Base-by-base conservation (phyloP, 92 coral and sea anemone species). In the Palythoa grandis region DNA sequence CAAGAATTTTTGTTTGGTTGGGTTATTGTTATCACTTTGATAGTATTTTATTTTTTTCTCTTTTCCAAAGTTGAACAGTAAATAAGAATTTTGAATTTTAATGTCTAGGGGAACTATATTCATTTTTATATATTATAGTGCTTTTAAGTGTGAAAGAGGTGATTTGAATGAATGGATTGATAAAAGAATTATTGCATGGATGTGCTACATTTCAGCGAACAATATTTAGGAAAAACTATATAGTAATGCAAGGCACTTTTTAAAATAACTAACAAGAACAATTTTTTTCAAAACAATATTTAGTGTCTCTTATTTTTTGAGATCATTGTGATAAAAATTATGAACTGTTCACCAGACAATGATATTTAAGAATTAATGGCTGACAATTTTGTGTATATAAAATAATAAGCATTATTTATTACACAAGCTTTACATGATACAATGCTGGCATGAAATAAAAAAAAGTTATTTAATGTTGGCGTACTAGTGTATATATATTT, bases 371-470 rank as follows among this genome's bases (percentile, higher is more conserved):
- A 29, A 25, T 22, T 63, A 19, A 63, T 15, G 10, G 37, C 43
- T 69, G 22, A 8, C 7, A 69, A 69, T 22, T 37, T 69, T 14
- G 17, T 69, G 74, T 69, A 29, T 15, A 29, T 29, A 67, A 67
- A 67, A 69, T 25, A 69, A 7, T 15, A 69, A 69, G 25, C 8
- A 37, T 12, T 69, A 69, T 69, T 69, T 69, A 69, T 69, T 69
- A 69, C 47, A 37, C n/a, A 69, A 25, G 40, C 29, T 65, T 65
- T n/a, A 22, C 29, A 65, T n/a, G 2, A 9, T n/a, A 23, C 19
- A 43, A 8, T 58, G 70, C 47, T 69, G 74, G 74, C 74, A 69
- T 69, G 47, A 69, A 69, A 69, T 25, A 69, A 69, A 69, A 69
- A 25, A 37, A 69, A 22, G 65, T 58, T 58, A 58, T 58, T 19